A percentile compares a stretch with the other conserved stretches of the same genome.
Evolutionary conservation across 2,113 vertebrate genomes (phyloP).

Genomic region (Tupaia chinensis): DNA sequence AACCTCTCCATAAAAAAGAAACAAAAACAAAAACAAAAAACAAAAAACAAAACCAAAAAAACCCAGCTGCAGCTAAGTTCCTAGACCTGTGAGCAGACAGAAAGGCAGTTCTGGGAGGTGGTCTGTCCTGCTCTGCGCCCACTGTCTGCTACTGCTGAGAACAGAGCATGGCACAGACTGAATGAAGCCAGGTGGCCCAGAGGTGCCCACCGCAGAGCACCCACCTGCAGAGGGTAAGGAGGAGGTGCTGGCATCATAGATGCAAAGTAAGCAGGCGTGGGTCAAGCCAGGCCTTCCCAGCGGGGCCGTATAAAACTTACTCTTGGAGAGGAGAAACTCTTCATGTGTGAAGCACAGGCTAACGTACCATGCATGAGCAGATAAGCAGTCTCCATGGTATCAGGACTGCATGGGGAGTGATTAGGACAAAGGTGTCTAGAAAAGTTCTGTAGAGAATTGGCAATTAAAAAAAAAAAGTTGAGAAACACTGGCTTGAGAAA

Average conservation of each 20-base stretch:
- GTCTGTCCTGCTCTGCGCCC: neutral
- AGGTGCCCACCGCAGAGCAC: too few relatives aligned
- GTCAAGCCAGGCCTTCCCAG: neutral
- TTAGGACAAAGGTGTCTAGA: neutral
- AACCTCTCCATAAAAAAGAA: too few relatives aligned
- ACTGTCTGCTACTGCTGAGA: neutral
- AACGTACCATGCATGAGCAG: fast-evolving
- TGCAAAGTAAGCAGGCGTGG: too few relatives aligned
- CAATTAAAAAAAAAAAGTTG: neutral
- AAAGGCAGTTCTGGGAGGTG: neutral
- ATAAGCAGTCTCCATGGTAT: neutral
- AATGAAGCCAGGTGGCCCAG: neutral
- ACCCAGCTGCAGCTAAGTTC: neutral
- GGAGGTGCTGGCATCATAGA: neutral
- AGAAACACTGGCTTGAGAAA: neutral
- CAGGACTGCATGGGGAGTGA: neutral
- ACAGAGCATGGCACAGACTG: neutral
- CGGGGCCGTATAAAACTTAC: fast-evolving
- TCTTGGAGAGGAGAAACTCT: neutral
- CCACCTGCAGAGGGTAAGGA: neutral
- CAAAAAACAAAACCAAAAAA: too few relatives aligned
- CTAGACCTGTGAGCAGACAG: neutral
- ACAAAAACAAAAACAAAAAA: too few relatives aligned
- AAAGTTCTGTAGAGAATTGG: neutral
- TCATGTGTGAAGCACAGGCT: neutral